Evolutionary conservation across 2,888 invertebrate species (phyloP), one percentile per base, ranked within the genome.

Genomic region (Ptycholaimellus sp.): DNA sequence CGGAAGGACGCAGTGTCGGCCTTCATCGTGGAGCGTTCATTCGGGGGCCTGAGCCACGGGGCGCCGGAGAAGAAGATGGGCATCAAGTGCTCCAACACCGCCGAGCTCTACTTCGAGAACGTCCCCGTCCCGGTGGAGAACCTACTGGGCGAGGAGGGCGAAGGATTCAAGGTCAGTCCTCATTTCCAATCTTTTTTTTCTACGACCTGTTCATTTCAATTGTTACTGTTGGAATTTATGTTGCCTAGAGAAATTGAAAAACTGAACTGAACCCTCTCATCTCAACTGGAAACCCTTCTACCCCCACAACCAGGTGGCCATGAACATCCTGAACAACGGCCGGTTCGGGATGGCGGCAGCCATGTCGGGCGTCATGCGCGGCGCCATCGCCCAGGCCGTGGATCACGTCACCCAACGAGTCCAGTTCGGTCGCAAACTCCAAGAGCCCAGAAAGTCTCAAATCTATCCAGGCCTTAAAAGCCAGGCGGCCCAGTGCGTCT

Each of bases 11-110:
- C 74, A 60, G 78, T 90, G 21, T 80, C 85, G 1, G 90, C 81
- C 2, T 93, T 96, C 59, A 78, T 96, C 54, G 90, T 96, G 41
- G 90, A 96, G 63, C 70, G 87, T 41, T 62, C 69, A 1, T 90
- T 90, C 63, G 85, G 82, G 37, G 93, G 93, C 37, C 78, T 96
- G 18, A 74, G 78, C 2, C 61, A 68, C 57, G 87, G 90, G 30
- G 74, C 81, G 29, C 83, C 90, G 31, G 93, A 96, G 65, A 79
- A 82, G 63, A 96, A 96, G 67, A 90, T 96, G 90, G 96, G 96
- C 44, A 96, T 96, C 59, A 85, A 82, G 46, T 53, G 76, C 49
- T 87, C 87, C 39, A 93, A 90, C 62, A 96, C 93, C 7, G 70
- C 81, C 3, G 81, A 81, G 64, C 71, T 87, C 9, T 77, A 74